These are phyloP conservation scores for Monochamus alternatus DNA, from an alignment of 2,888 invertebrate species.

Conservation along the genomic window DNA sequence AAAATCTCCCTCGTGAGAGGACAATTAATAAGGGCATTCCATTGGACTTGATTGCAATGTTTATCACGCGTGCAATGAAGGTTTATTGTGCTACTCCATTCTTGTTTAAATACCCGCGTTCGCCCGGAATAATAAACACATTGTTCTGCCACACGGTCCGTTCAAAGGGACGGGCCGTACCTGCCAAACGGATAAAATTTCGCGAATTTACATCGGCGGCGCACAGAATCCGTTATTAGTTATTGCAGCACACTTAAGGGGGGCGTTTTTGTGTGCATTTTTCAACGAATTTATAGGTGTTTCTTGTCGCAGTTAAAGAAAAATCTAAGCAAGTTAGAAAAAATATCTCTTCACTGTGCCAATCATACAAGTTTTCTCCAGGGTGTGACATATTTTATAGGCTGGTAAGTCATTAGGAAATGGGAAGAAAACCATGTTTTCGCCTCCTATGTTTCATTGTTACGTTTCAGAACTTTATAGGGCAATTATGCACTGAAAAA, in stretches of 20 bases:
- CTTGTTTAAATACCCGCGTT: slow-evolving; percentile 51
- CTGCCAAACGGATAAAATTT: slow-evolving; percentile 35
- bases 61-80: slow-evolving; percentile 57
- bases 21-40: slow-evolving; percentile 57
- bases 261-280: no score
- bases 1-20: slow-evolving; percentile 53
- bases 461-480: no score
- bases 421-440: no score
- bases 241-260: slow-evolving; percentile 1
- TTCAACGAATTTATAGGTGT: no score
- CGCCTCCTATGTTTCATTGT: no score
- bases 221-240: slow-evolving; percentile 8
- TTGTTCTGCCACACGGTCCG: slow-evolving; percentile 42
- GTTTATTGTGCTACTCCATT: slow-evolving; percentile 55
- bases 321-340: no score
- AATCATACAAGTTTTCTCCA: no score
- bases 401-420: no score
- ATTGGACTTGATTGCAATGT: slow-evolving; percentile 56
- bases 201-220: slow-evolving; percentile 10
- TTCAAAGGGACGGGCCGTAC: slow-evolving; percentile 29
- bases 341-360: no score
- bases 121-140: slow-evolving; percentile 52
- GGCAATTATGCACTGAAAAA: no score
- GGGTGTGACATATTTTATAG: no score
- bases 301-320: no score